A percentile compares a stretch with the other conserved stretches of the same genome.
Evolutionary conservation across 1,140 invertebrate genomes (phyloP).

Genomic region (Zaprionus taronus): DNA sequence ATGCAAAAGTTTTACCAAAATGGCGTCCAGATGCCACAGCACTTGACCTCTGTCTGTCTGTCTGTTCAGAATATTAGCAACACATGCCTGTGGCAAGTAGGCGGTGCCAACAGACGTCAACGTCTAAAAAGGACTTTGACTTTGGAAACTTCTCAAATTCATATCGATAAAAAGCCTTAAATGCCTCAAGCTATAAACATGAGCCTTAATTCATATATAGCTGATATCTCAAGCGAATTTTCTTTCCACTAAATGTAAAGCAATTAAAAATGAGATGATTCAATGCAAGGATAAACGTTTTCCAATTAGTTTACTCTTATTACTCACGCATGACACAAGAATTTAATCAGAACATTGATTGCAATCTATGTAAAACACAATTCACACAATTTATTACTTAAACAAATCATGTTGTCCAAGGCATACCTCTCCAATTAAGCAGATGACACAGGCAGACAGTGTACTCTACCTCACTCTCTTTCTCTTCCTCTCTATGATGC

Average conservation of each 20-base stretch:
- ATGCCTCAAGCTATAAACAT: too few species aligned
- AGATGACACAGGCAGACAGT: neutral
- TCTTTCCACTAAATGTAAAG: neutral
- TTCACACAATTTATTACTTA: neutral
- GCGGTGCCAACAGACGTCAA: neutral
- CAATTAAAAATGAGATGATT: neutral
- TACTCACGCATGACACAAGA: neutral
- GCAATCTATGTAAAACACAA: neutral
- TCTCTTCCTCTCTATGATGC: neutral
- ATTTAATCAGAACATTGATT: neutral
- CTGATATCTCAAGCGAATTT: too few species aligned
- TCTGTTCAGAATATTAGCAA: neutral
- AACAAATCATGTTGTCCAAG: neutral
- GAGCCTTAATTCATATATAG: too few species aligned
- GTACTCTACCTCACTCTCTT: neutral
- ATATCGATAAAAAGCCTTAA: too few species aligned
- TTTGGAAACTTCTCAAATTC: too few species aligned
- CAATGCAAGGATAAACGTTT: neutral
- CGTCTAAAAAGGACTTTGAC: neutral
- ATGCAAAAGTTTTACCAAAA: conserved; percentile 33
- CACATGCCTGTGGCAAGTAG: neutral
- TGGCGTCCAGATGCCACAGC: conserved; percentile 17
- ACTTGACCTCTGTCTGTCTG: conserved; percentile 18
- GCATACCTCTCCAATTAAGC: neutral
- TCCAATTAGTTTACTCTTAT: neutral